A percentile compares a stretch with the other conserved stretches of the same genome.
Evolutionary conservation across 2,113 vertebrate genomes (phyloP).

Genomic region (Cromileptes altivelis): DNA sequence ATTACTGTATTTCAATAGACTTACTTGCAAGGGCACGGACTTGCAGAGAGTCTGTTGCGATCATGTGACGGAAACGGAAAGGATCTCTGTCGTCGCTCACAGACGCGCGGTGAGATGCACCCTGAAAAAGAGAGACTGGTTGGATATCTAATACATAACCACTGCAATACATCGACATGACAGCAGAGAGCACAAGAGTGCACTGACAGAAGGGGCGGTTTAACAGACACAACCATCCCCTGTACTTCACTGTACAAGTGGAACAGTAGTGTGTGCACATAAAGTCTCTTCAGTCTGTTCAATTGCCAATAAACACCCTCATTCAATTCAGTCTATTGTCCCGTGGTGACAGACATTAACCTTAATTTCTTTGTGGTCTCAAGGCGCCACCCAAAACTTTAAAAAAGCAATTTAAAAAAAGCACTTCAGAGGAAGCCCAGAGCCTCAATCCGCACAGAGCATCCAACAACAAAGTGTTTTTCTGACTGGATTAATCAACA

Average conservation of each 20-base stretch:
- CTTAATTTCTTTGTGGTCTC: conserved; percentile 6
- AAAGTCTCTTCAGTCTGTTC: conserved; percentile 5
- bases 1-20: conserved; percentile 26
- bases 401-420: conserved; percentile 16
- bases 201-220: neutral
- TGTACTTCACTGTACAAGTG: neutral
- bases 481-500: conserved; percentile 14
- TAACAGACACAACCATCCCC: neutral
- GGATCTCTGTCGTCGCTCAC: conserved; percentile 93
- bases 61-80: conserved; percentile 97
- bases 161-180: conserved; percentile 36
- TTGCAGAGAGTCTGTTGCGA: conserved; percentile 93
- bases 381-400: conserved; percentile 3
- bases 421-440: conserved; percentile 5
- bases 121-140: conserved; percentile 79
- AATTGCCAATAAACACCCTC: neutral
- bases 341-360: conserved; percentile 11
- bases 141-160: neutral
- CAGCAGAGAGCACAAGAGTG: conserved; percentile 65
- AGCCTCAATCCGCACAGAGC: neutral
- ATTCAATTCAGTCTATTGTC: conserved; percentile 11
- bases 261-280: neutral
- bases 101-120: conserved; percentile 90
- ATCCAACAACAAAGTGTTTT: neutral
- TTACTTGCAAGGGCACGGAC: conserved; percentile 89